Evolutionary conservation across 2,888 invertebrate species (phyloP), one percentile per base, ranked within the genome.

Genomic region (Melipona bicolor): DNA sequence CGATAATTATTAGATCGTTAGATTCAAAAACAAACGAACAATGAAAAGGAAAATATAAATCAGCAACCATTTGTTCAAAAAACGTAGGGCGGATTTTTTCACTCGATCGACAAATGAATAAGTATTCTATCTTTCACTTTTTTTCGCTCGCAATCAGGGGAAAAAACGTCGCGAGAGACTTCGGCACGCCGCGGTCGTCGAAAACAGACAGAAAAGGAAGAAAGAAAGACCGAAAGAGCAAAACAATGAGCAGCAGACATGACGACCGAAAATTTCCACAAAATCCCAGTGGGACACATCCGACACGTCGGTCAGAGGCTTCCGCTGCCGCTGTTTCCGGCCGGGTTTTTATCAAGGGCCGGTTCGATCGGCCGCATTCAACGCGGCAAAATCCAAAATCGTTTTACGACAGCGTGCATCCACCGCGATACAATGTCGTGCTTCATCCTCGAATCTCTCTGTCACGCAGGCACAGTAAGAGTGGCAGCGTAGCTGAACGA

Each of bases 351-450:
- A 70, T 19, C n/a, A 43, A 52, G 43, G n/a, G 61, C 70, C 49
- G 49, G 65, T 83, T 81, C 83, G 79, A 87, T 87, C 87, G 73
- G 62, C 52, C 49, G 67, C 81, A 84, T 81, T 84, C 81, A 87
- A 79, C 79, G 79, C 81, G 84, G 43, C 77, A 78, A 82, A 87
- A 87, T 87, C 77, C 61, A 70, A 87, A 82, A 87, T 82, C 78
- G 79, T 77, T 79, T 87, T 77, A 73, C 64, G 67, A 74, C 80
- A 56, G 54, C 77, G 72, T 56, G 81, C 81, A 68, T 79, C 79
- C 67, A 74, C 85, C 73, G 49, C 77, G 72, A 73, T 75, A 87
- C 82, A 82, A 80, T 82, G 80, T 78, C 32, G 67, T 49, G 49
- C 17, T 72, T 69, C 6, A 36, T 36, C 36, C 6, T n/a, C n/a